Evolutionary conservation across 92 coral and sea anemone species (phyloP), one percentile per base, ranked within the genome.

Genomic region (Parazoanthus darwini): DNA sequence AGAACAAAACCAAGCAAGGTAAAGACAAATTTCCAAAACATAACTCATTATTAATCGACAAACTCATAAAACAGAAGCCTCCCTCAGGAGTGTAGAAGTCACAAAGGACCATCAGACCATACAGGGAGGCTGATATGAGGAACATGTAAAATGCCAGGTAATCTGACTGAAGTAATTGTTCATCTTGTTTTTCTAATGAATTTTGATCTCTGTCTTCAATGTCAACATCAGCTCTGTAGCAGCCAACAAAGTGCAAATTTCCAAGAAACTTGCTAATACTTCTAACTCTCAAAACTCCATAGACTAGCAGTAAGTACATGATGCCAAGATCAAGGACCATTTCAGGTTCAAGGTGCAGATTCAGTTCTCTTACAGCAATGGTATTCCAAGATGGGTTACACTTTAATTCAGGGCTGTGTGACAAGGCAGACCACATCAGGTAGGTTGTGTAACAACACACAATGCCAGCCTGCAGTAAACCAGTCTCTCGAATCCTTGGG

Each of bases 51-150:
- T 54, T 15, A 14, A 54, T 14, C 59, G 59, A 54, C 1, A 54
- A 20, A 54, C 59, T 11, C 14, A 2, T 14, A 48, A 48, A 48
- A 48, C 8, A 1, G 16, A 10, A 54, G 20, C n/a, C 94, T 38
- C 98, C 98, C 68, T 95, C 98, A 14, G 98, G 94, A 1, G 98
- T 95, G 54, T 91, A 93, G 77, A 86, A 95, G 79, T 93, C 89
- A 86, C 96, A 91, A 13, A 95, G 46, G 0, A 89, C 91, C 93
- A 92, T 92, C 20, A 95, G 70, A 68, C 94, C 90, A 50, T 93
- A 93, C 8, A 95, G 91, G 63, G 92, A 90, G 15, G 89, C 92
- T 81, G 89, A 42, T 65, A 95, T 88, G 2, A 93, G 83, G 80
- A 91, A 91, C 23, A 93, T 80, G 77, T 93, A 95, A 80, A 88